Evolutionary conservation across 64 coral and sea anemone species (phyloP).

Genomic region (Porites lutea): DNA sequence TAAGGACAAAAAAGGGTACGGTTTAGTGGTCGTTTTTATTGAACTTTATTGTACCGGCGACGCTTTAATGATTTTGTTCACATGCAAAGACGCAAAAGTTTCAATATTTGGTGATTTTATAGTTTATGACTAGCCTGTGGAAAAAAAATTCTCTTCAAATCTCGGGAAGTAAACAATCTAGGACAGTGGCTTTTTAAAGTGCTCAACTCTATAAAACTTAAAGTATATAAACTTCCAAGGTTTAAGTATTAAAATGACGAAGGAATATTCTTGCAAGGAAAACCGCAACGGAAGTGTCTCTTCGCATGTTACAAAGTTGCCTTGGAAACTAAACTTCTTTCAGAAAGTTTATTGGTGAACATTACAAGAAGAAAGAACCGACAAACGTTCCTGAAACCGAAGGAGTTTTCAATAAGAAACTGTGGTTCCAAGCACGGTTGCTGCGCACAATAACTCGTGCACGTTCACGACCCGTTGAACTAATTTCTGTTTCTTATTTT

Average conservation of each 20-base stretch:
- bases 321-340: slow-evolving; percentile 4
- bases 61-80: too few relatives aligned
- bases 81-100: too few relatives aligned
- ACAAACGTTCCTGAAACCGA: background rate
- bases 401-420: background rate
- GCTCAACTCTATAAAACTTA: background rate
- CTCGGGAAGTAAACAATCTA: too few relatives aligned
- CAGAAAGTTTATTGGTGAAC: background rate
- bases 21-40: too few relatives aligned
- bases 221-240: background rate
- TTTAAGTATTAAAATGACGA: background rate
- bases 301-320: background rate
- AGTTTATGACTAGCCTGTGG: too few relatives aligned
- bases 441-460: background rate
- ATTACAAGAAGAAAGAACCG: background rate
- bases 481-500: background rate
- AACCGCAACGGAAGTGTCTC: background rate
- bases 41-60: too few relatives aligned
- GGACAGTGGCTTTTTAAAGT: too few relatives aligned
- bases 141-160: too few relatives aligned
- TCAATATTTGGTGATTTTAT: too few relatives aligned
- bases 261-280: background rate
- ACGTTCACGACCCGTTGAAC: background rate
- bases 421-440: background rate
- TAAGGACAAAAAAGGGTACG: too few relatives aligned